These are phyloP conservation scores for Ispidina picta DNA, from an alignment of 2,797 vertebrate genomes.

Conservation along the genomic window DNA sequence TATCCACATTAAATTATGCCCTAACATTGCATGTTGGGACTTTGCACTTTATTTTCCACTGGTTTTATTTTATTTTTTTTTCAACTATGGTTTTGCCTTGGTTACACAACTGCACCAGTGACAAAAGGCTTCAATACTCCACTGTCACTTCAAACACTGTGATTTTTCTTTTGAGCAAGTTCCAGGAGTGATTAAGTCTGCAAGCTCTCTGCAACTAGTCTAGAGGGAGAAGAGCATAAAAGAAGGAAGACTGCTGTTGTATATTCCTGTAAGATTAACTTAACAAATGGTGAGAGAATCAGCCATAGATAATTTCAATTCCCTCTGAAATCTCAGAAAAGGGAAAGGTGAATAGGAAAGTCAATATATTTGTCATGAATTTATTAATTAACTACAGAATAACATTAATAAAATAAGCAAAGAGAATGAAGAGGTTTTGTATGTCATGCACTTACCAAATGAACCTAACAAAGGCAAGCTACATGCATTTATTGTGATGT, in stretches of 20 bases:
- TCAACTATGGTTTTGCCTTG: not conserved
- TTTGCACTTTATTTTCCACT: not conserved
- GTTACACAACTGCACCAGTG: not conserved
- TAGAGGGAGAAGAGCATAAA: not conserved
- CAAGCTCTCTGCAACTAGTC: not conserved
- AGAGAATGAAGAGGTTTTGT: not conserved
- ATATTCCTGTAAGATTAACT: not conserved
- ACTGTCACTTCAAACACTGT: not conserved
- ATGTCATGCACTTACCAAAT: not conserved
- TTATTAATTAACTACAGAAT: not conserved
- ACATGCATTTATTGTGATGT: not conserved
- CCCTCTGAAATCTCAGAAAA: not conserved
- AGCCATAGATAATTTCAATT: not conserved
- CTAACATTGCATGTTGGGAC: not conserved
- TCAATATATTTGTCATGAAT: not conserved
- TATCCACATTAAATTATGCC: not conserved
- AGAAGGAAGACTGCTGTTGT: not conserved
- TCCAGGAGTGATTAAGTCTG: not conserved
- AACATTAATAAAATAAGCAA: not conserved
- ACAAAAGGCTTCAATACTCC: not conserved
- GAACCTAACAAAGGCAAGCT: not conserved
- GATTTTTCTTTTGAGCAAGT: not conserved
- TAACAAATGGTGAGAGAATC: not conserved
- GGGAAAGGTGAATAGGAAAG: not conserved
- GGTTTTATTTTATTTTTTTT: not conserved